phyloP scores from a whole-genome alignment of 2,888 invertebrate species.

The Anticlea derivata region DNA sequence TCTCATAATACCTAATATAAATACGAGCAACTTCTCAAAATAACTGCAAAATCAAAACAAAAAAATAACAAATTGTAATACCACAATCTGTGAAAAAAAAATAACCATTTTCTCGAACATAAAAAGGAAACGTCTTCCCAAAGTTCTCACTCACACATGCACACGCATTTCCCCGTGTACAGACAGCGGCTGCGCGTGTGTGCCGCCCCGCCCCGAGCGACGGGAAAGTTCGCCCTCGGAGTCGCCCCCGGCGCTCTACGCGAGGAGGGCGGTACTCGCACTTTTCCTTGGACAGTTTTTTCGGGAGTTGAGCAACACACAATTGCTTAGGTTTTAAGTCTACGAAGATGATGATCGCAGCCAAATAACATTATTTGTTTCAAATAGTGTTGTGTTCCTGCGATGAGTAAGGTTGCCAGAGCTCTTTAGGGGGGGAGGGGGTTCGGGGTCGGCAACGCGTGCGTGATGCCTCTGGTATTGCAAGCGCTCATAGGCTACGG shows the following conservation, averaged over 20 bases:
- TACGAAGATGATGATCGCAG: no score
- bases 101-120: slow-evolving; percentile 1
- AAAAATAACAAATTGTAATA: background rate
- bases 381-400: no score
- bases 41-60: background rate
- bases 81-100: slow-evolving; percentile 4
- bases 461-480: no score
- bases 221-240: slow-evolving; percentile 63
- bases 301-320: no score
- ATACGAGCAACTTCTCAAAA: no score
- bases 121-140: slow-evolving; percentile 14
- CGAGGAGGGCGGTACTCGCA: slow-evolving; percentile 48
- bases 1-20: no score
- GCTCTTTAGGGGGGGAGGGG: no score
- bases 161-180: slow-evolving; percentile 33
- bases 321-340: no score
- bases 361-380: no score
- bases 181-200: slow-evolving; percentile 27
- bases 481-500: no score
- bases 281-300: slow-evolving; percentile 24
- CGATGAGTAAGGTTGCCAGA: no score
- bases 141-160: slow-evolving; percentile 14
- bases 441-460: no score
- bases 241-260: slow-evolving; percentile 55
- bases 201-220: slow-evolving; percentile 70